Evolutionary conservation across 2,113 vertebrate species (phyloP), one percentile per base, ranked within the genome.

Genomic region (Blennius ocellaris): DNA sequence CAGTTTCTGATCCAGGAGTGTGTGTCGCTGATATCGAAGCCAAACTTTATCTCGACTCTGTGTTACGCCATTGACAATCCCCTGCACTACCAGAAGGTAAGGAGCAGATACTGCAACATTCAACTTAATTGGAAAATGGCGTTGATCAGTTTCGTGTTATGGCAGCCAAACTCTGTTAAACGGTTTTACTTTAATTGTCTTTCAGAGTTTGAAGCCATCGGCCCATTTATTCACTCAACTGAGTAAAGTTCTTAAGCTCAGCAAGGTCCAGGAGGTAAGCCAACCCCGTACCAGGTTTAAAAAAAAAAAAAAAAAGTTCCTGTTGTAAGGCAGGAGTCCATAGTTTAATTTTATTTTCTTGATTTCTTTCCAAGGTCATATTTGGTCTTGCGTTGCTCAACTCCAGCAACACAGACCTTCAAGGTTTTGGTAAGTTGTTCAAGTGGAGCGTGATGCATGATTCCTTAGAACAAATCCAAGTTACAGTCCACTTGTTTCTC

Each of bases 1-100:
- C 98, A 99, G 78, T 99, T 99, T 99, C 94, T 99, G 96, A 99
- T 99, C 93, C 98, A 99, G 94, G 97, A 99, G 97, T 99, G 97
- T 93, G 95, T 96, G 52, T 97, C 95, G 62, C 94, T 99, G 93
- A 99, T 99, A 86, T 99, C 97, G 53, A 99, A 99, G 94, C 98
- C 98, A 91, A 99, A 99, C 88, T 99, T 99, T 94, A 98, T 99
- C 93, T 98, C 97, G 48, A 99, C 97, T 75, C 94, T 99, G 84
- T 99, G 97, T 56, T 99, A 99, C 96, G 97, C 98, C 93, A 96
- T 99, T 90, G 97, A 99, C 96, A 98, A 98, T 95, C 98, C 98
- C 9, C 94, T 99, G 90, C 98, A 99, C 93, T 99, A 99, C 94
- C 98, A 99, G 93, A 99, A 99, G 97, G 98, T 99, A 93, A 78